Evolutionary conservation across 2,888 invertebrate species (phyloP).

Genomic region (Volucella zonaria): DNA sequence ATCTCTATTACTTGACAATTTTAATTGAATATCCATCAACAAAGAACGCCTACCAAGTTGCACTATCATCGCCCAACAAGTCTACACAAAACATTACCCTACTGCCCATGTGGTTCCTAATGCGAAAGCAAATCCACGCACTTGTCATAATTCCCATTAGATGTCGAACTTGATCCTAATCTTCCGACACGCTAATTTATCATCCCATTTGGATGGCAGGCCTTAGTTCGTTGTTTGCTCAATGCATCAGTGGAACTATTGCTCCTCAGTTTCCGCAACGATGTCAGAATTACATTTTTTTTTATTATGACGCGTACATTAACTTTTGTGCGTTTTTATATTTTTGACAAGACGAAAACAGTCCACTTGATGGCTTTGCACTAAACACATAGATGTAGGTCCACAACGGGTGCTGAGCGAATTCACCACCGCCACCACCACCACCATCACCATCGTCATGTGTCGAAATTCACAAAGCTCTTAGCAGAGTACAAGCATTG

Average conservation of each 20-base stretch:
- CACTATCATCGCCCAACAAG: slow-evolving; percentile 53
- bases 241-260: slow-evolving; percentile 39
- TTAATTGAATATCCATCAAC: slow-evolving; percentile 54
- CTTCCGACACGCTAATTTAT: slow-evolving; percentile 73
- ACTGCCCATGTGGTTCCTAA: slow-evolving; percentile 58
- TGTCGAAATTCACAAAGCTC: slow-evolving; percentile 70
- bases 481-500: slow-evolving; percentile 67
- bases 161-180: slow-evolving; percentile 68
- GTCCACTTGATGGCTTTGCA: slow-evolving; percentile 62
- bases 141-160: slow-evolving; percentile 72
- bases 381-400: slow-evolving; percentile 73
- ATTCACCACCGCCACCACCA: slow-evolving; percentile 22
- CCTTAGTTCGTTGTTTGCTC: slow-evolving; percentile 50
- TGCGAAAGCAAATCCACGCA: slow-evolving; percentile 71
- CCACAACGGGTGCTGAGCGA: slow-evolving; percentile 67
- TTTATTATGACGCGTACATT: slow-evolving; percentile 47
- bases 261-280: neutral
- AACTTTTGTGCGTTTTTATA: slow-evolving; percentile 16
- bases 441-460: slow-evolving; percentile 49
- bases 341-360: slow-evolving; percentile 27
- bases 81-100: neutral
- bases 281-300: slow-evolving; percentile 56
- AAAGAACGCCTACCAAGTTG: slow-evolving; percentile 46
- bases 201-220: slow-evolving; percentile 49
- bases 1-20: slow-evolving; percentile 56